A percentile compares a stretch with the other conserved stretches of the same genome.
phyloP scores from a whole-genome alignment of 2,888 invertebrate species.

The Biston stratarius region DNA sequence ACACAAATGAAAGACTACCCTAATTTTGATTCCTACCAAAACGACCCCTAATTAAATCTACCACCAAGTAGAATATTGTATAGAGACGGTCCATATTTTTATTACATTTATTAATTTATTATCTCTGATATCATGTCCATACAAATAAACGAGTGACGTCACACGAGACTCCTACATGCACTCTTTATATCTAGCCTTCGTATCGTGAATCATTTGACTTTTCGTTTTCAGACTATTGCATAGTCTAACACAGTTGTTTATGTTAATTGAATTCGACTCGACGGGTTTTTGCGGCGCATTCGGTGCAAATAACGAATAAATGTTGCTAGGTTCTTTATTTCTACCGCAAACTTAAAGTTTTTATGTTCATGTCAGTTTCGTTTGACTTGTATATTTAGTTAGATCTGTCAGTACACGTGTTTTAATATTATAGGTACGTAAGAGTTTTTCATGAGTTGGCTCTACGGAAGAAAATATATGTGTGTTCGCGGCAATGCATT shows the following conservation, averaged over 20 bases:
- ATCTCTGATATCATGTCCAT: slow-evolving; percentile 14
- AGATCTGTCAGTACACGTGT: background rate
- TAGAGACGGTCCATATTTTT: background rate
- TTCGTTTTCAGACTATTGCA: slow-evolving; percentile 18
- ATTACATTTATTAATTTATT: background rate
- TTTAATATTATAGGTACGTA: background rate
- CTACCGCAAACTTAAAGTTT: background rate
- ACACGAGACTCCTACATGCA: slow-evolving; percentile 10
- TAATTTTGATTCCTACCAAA: too few relatives aligned
- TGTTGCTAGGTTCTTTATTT: slow-evolving; percentile 3
- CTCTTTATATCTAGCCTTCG: background rate
- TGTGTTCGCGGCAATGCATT: background rate
- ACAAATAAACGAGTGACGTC: slow-evolving; percentile 26
- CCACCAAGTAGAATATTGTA: too few relatives aligned
- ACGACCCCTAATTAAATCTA: too few relatives aligned
- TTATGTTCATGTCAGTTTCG: background rate
- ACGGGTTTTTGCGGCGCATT: slow-evolving; percentile 24
- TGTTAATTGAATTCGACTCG: slow-evolving; percentile 26
- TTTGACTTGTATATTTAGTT: background rate
- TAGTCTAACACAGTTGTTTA: slow-evolving; percentile 20
- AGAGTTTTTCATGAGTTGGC: background rate
- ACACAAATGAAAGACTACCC: too few relatives aligned
- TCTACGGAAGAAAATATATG: background rate
- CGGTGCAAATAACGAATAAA: slow-evolving; percentile 6
- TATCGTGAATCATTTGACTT: slow-evolving; percentile 17